These are phyloP conservation scores for Sebastiscus tertius DNA, from an alignment of 2,797 vertebrate species.

Conservation along the genomic window DNA sequence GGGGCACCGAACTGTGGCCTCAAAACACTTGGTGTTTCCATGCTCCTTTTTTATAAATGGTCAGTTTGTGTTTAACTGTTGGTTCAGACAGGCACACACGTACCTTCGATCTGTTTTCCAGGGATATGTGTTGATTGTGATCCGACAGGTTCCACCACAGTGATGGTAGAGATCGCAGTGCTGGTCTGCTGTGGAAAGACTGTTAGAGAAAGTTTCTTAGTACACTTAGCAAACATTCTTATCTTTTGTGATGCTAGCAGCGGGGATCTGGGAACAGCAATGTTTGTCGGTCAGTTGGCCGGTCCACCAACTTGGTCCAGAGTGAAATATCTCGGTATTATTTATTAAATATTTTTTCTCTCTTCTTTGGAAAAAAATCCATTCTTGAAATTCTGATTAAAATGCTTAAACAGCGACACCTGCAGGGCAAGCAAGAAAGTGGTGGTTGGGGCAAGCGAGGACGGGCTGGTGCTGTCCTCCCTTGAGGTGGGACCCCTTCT, in stretches of 20 bases:
- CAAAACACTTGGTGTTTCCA: not conserved
- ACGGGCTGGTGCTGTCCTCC: no score
- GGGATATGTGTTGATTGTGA: not conserved
- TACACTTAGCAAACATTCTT: not conserved
- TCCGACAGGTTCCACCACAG: not conserved
- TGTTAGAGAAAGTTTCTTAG: constrained; percentile 1
- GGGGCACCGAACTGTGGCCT: not conserved
- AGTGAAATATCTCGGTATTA: not conserved
- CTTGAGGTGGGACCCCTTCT: no score
- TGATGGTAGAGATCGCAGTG: not conserved
- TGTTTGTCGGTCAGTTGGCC: not conserved
- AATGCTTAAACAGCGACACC: no score
- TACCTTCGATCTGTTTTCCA: not conserved
- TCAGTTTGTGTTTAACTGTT: not conserved
- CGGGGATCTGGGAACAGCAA: not conserved
- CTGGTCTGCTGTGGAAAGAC: not conserved
- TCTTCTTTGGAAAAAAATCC: no score
- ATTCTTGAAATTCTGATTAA: no score
- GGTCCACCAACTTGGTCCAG: not conserved
- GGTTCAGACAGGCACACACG: not conserved
- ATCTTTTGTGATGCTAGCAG: not conserved
- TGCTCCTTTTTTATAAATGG: not conserved
- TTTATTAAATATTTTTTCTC: no score
- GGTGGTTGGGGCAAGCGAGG: no score
- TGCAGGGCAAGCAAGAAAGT: no score